phyloP scores from a whole-genome alignment of 1,140 invertebrate species.

The Pseudomyrmex flavicornis region DNA sequence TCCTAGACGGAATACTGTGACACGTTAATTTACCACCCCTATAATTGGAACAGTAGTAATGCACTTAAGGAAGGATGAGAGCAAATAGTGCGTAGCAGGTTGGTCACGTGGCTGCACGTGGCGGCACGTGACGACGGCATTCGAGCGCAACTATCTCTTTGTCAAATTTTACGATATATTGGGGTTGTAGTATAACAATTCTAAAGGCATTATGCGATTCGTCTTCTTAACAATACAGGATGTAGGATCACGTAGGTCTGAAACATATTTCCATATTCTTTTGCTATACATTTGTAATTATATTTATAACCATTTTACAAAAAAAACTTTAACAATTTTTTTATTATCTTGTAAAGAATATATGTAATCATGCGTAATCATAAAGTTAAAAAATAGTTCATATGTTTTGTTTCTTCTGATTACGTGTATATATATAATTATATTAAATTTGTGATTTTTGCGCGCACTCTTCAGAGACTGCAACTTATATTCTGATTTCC shows the following conservation, averaged over 20 bases:
- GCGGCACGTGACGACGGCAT: slow-evolving; percentile 78
- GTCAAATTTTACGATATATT: slow-evolving; percentile 43
- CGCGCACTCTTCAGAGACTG: neutral
- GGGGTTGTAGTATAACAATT: slow-evolving; percentile 16
- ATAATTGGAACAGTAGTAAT: slow-evolving; percentile 75
- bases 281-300: too few species aligned
- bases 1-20: slow-evolving; percentile 55
- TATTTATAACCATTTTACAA: too few species aligned
- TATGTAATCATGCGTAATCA: too few species aligned
- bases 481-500: neutral
- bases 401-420: too few species aligned
- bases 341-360: neutral
- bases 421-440: too few species aligned
- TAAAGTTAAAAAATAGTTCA: neutral
- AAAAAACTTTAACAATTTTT: neutral
- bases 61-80: slow-evolving; percentile 75
- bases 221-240: neutral
- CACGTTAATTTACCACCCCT: slow-evolving; percentile 68
- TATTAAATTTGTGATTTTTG: too few species aligned
- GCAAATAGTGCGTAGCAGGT: slow-evolving; percentile 75
- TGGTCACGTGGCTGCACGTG: slow-evolving; percentile 81
- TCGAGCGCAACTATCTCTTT: slow-evolving; percentile 47
- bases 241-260: neutral
- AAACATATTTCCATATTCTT: too few species aligned
- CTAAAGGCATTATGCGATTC: neutral